Base-by-base conservation (phyloP, 2,797 vertebrate genomes). In the Geotrypetes seraphini region DNA sequence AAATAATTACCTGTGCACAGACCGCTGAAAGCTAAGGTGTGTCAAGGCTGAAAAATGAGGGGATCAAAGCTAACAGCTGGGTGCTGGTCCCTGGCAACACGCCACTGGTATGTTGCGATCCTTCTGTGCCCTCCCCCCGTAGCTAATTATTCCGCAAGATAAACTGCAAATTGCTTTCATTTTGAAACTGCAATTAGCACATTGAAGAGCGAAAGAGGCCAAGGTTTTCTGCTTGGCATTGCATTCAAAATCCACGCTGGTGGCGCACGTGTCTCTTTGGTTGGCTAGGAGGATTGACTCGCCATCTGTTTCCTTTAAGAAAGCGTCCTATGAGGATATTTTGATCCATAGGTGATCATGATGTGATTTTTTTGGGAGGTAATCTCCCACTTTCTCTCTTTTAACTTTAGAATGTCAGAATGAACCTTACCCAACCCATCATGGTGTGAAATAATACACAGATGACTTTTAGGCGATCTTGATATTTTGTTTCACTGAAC, bases 51-150 rank as follows among this genome's bases (percentile, higher is more conserved):
- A 25, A 35, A 33, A 38, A 27, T n/a, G 17, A n/a, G n/a, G n/a
- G 8, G 10, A n/a, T 9, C 47, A 29, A 13, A 22, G 30, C 14
- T 43, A 49, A 52, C 34, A 51, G 29, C 1, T 2, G 39, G 34
- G 28, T 21, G 29, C 24, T 33, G 36, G n/a, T 25, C 39, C n/a
- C 39, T 49, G 50, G 12, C 40, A 40, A 25, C 20, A 17, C 38
- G 39, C 37, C 32, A 28, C 25, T 26, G 19, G 43, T 16, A 39
- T 40, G 31, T 46, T 46, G 37, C 50, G 6, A 28, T 48, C 48
- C 43, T 8, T 43, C 8, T 31, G 16, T 50, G 12, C 7, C 40
- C 39, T 49, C 24, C 5, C 22, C n/a, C 5, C 9, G 14, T 14
- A 8, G 8, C 22, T 26, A 25, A 35, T 46, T 40, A 19, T 32